Conservation (phyloP, 1,140 invertebrate species). For the Dinoponera quadriceps region DNA sequence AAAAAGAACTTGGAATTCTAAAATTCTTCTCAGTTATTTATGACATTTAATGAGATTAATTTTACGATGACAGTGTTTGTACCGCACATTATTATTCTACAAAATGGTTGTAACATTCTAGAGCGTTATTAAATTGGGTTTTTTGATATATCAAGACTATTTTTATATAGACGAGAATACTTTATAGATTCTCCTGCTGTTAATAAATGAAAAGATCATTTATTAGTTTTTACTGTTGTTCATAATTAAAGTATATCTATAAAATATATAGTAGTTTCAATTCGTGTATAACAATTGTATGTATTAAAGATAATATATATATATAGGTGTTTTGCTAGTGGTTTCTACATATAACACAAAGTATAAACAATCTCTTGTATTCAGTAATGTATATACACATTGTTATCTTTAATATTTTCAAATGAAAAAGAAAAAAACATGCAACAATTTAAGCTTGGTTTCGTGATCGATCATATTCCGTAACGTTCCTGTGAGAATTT, state of each 20-base stretch:
- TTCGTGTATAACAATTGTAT: neutral
- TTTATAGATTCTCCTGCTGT: slow-evolving; percentile 33
- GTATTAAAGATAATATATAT: slow-evolving; percentile 1
- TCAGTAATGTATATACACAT: slow-evolving; percentile 17
- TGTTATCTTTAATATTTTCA: neutral
- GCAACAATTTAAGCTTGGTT: slow-evolving; percentile 8
- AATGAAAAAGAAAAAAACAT: neutral
- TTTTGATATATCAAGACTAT: slow-evolving; percentile 40
- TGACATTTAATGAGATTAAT: slow-evolving; percentile 20
- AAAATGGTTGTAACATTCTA: slow-evolving; percentile 29
- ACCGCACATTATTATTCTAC: neutral
- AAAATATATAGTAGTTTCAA: neutral
- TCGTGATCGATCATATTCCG: neutral
- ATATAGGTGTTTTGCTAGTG: slow-evolving; percentile 9
- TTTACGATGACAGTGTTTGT: slow-evolving; percentile 15
- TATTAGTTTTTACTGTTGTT: slow-evolving; percentile 33
- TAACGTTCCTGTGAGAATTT: neutral
- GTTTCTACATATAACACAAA: neutral
- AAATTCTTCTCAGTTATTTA: slow-evolving; percentile 16
- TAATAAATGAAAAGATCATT: slow-evolving; percentile 48
- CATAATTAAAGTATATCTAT: slow-evolving; percentile 8
- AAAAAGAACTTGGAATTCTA: slow-evolving; percentile 19
- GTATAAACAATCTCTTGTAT: slow-evolving; percentile 3
- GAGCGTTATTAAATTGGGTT: slow-evolving; percentile 19
- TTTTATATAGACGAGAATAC: slow-evolving; percentile 29